phyloP scores from a whole-genome alignment of 2,113 vertebrate species.

The Chaetorhynchus papuensis region DNA sequence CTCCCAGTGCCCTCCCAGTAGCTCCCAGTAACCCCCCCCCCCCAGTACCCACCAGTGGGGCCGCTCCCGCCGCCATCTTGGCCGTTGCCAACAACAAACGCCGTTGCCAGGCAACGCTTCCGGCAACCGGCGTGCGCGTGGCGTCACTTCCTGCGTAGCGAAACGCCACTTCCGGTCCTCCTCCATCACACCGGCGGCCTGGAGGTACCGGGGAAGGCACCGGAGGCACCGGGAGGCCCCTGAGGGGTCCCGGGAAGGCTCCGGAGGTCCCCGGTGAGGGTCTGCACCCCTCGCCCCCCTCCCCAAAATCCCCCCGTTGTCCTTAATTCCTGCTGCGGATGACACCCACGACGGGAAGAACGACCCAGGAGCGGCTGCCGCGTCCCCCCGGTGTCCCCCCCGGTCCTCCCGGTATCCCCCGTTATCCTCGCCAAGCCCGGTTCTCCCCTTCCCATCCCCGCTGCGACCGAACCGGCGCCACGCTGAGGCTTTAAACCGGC shows the following conservation, averaged over 20 bases:
- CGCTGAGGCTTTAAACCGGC: neutral
- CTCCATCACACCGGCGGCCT: accelerated
- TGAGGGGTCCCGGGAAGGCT: neutral
- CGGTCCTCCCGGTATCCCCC: neutral
- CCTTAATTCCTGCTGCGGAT: neutral
- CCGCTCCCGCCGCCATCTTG: neutral
- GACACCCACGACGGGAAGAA: neutral
- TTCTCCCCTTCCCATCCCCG: too few relatives aligned
- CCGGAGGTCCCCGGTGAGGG: neutral
- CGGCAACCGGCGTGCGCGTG: accelerated
- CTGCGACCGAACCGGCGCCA: too few relatives aligned
- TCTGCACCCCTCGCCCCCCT: neutral
- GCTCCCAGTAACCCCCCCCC: neutral
- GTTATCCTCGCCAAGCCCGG: neutral
- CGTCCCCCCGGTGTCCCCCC: accelerated
- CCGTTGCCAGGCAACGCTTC: neutral
- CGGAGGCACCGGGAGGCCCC: neutral
- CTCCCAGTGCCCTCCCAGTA: neutral
- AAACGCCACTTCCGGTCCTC: accelerated
- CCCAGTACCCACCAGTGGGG: neutral
- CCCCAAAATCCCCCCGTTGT: neutral
- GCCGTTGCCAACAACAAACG: neutral
- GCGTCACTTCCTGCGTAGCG: accelerated
- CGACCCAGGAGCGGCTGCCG: too few relatives aligned
- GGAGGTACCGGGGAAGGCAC: accelerated